Evolutionary conservation across 1,140 invertebrate species (phyloP), one percentile per base, ranked within the genome.

Genomic region (Drosophila pseudoobscura): DNA sequence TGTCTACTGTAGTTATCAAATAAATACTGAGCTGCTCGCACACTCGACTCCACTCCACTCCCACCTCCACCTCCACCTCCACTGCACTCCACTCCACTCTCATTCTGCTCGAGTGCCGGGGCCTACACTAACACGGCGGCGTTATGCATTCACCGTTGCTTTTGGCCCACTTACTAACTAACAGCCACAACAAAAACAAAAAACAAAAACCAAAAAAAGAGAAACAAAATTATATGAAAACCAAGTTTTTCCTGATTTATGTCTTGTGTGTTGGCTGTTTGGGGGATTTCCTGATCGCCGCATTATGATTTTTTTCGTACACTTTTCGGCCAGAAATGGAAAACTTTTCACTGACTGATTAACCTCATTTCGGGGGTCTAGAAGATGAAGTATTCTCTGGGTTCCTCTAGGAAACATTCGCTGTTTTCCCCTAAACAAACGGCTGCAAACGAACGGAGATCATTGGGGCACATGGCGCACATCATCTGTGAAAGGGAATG

Each of bases 111-210:
- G 60, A 66, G 60, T 50, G 71, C 70, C 55, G 64, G 35, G 35
- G 35, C 24, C 52, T 56, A 70, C 66, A 31, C 47, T 35, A 31
- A 41, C 5, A 41, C 5, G 52, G 39, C 24, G 51, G 52, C 60
- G 53, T 75, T 75, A 65, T 75, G 71, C 71, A 75, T 75, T 75
- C 71, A 75, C 71, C 71, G 71, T 75, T 75, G 71, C 71, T 75
- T 69, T 75, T 75, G 71, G 60, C 71, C 71, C 54, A 75, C 71
- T 65, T 75, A 57, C 58, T 17, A 49, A 20, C 44, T 6, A 56
- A 56, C 66, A 39, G 35, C 51, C 11, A 15, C 22, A n/a, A 22
- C 2, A 20, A 64, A 31, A n/a, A n/a, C n/a, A n/a, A 8, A 15
- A 22, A 20, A 22, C 3, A 20, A 64, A 26, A 64, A 43, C 22